Percentiles rank a stretch among this genome's conserved stretches.
These are phyloP conservation scores for mouse (Mus musculus) DNA, from an alignment of 2,113 vertebrate species.

Conservation along the genomic window GRCm39 chr3:145951501-145952000, in stretches of 20 bases:
- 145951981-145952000: not conserved
- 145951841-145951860: not conserved
- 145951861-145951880: not conserved
- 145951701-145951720: not conserved
- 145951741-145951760: not conserved
- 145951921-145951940: not conserved
- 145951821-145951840: not conserved
- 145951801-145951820: not conserved
- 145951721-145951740: not conserved
- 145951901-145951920: not conserved
- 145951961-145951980: not conserved
- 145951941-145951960: not conserved
- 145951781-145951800: not conserved
- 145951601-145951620: rapidly evolving
- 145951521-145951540: too few species aligned
- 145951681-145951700: not conserved
- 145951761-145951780: not conserved
- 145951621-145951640: rapidly evolving
- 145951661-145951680: not conserved
- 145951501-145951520: too few species aligned
- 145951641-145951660: not conserved
- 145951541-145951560: not conserved
- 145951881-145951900: not conserved
- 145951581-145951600: not conserved
- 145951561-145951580: constrained; percentile 16